phyloP scores from a whole-genome alignment of 2,888 invertebrate genomes.

The Leptopilina myrica region DNA sequence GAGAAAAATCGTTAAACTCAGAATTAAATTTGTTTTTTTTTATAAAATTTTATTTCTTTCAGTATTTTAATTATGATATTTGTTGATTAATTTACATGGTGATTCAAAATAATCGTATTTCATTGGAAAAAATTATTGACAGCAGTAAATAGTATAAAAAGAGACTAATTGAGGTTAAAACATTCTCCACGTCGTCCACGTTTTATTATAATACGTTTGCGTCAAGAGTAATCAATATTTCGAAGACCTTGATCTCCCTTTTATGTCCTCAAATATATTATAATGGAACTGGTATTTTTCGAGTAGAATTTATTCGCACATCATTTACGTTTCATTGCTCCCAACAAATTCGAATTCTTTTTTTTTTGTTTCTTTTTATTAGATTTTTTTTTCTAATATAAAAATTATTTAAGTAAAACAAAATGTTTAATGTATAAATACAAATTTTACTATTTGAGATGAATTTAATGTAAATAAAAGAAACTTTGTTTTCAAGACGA shows the following conservation, averaged over 20 bases:
- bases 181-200: slow-evolving; percentile 40
- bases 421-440: no score
- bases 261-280: slow-evolving; percentile 25
- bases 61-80: neutral
- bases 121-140: no score
- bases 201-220: slow-evolving; percentile 48
- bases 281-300: neutral
- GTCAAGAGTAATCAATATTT: slow-evolving; percentile 62
- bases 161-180: slow-evolving; percentile 6
- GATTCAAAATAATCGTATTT: neutral
- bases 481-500: no score
- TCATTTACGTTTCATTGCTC: neutral
- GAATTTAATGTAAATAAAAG: no score
- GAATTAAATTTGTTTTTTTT: neutral
- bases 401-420: no score
- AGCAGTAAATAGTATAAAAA: no score
- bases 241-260: slow-evolving; percentile 52
- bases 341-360: neutral
- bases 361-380: neutral
- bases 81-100: neutral
- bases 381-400: no score
- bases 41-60: neutral
- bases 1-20: neutral
- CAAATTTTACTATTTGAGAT: no score
- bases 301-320: neutral